Conservation (phyloP, 2,113 vertebrate genomes). For the Callocephalon fimbriatum region DNA sequence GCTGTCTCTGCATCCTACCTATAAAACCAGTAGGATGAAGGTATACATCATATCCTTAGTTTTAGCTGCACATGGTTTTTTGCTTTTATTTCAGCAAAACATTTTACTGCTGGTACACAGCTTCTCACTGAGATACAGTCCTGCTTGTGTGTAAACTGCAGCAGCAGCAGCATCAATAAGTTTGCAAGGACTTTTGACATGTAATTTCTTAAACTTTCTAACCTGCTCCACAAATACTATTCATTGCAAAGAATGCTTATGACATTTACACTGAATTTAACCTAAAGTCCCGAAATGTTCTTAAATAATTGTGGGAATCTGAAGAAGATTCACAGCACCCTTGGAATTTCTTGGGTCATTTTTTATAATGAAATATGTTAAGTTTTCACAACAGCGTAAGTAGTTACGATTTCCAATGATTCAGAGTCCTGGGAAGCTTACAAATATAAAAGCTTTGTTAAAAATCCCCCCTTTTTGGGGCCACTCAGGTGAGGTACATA, state of each 20-base stretch:
- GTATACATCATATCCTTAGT: neutral
- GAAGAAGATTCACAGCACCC: neutral
- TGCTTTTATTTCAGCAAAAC: neutral
- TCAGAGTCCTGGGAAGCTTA: neutral
- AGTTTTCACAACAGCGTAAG: neutral
- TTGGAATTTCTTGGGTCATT: neutral
- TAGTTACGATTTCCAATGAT: neutral
- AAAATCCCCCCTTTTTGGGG: neutral
- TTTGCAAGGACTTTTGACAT: neutral
- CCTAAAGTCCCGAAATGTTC: neutral
- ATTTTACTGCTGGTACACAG: neutral
- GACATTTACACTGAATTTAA: neutral
- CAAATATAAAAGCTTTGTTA: conserved; percentile 4
- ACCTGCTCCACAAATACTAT: neutral
- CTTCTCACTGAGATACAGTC: neutral
- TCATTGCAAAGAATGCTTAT: neutral
- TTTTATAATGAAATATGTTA: neutral
- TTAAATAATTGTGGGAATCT: neutral
- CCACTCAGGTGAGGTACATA: neutral
- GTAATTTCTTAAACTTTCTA: neutral
- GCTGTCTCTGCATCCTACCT: neutral
- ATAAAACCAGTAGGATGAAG: neutral
- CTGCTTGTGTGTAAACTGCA: neutral
- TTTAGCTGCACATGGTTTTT: neutral
- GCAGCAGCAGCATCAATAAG: neutral